These are phyloP conservation scores for Pardosa pseudoannulata DNA, from an alignment of 2,888 invertebrate species.

Conservation along the genomic window DNA sequence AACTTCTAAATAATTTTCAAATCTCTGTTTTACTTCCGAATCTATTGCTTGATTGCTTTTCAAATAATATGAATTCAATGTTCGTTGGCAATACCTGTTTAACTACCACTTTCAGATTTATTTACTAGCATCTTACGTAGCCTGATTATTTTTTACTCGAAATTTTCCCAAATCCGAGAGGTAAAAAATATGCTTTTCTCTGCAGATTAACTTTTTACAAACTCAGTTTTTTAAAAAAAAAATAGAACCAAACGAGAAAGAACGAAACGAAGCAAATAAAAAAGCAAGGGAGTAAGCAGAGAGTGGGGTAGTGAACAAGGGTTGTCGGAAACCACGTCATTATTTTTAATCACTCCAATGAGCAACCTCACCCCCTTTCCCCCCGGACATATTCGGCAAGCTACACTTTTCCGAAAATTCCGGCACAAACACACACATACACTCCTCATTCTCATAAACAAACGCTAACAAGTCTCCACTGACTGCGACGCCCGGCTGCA, in stretches of 20 bases:
- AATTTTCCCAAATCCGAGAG: not conserved
- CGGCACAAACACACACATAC: conserved; percentile 14
- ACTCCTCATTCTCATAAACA: not conserved
- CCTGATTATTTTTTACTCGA: not conserved
- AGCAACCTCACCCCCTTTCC: conserved; percentile 24
- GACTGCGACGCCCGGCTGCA: conserved; percentile 16
- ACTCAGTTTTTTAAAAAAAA: not conserved
- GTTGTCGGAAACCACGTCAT: conserved; percentile 43
- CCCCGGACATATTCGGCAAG: not conserved
- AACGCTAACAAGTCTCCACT: conserved; percentile 62
- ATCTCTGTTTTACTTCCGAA: no score
- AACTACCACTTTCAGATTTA: not conserved
- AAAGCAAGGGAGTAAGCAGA: no score
- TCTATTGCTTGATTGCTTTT: no score
- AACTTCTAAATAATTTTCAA: no score
- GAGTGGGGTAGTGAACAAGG: not conserved
- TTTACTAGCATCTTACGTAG: not conserved
- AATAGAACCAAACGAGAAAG: not conserved
- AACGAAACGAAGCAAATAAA: not conserved
- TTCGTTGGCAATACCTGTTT: no score
- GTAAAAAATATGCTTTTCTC: conserved; percentile 1
- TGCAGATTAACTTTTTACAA: conserved; percentile 9
- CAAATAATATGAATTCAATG: no score
- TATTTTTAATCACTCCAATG: conserved; percentile 72
- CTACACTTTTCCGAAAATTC: not conserved